phyloP scores from a whole-genome alignment of 1,140 invertebrate genomes.

The Monomorium pharaonis region DNA sequence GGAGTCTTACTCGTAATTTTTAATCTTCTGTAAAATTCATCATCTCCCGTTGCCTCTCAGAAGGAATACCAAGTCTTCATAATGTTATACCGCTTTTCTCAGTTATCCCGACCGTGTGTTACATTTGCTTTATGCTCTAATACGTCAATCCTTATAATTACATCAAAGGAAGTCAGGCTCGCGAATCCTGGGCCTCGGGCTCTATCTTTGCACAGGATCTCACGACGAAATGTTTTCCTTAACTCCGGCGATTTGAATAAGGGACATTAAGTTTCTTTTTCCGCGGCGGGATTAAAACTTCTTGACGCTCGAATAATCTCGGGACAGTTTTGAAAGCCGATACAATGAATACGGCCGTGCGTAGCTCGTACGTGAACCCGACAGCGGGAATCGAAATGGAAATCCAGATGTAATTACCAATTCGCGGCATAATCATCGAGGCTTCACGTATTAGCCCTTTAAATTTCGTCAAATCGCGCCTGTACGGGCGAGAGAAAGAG shows the following conservation, averaged over 20 bases:
- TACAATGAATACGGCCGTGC: conserved; percentile 31
- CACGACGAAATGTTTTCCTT: background rate
- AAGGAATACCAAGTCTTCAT: background rate
- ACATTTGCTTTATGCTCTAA: background rate
- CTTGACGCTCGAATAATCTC: conserved; percentile 58
- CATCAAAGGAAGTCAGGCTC: background rate
- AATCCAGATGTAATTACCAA: conserved; percentile 69
- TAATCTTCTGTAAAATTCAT: background rate
- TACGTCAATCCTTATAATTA: background rate
- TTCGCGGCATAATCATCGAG: conserved; percentile 68
- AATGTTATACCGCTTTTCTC: background rate
- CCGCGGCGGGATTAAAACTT: conserved; percentile 43
- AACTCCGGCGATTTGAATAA: background rate
- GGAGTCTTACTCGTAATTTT: background rate
- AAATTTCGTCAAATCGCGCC: conserved; percentile 71
- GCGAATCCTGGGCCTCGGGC: background rate
- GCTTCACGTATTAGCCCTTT: conserved; percentile 68
- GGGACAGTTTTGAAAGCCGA: conserved; percentile 41
- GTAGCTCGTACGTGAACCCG: background rate
- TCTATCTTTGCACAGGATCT: background rate
- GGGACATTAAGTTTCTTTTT: background rate
- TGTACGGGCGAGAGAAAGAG: conserved; percentile 46
- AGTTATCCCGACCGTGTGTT: background rate
- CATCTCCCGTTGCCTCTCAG: background rate
- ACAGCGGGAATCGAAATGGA: conserved; percentile 57